These are phyloP conservation scores for Stigmatopora argus DNA, from an alignment of 2,113 vertebrate species.

Conservation along the genomic window DNA sequence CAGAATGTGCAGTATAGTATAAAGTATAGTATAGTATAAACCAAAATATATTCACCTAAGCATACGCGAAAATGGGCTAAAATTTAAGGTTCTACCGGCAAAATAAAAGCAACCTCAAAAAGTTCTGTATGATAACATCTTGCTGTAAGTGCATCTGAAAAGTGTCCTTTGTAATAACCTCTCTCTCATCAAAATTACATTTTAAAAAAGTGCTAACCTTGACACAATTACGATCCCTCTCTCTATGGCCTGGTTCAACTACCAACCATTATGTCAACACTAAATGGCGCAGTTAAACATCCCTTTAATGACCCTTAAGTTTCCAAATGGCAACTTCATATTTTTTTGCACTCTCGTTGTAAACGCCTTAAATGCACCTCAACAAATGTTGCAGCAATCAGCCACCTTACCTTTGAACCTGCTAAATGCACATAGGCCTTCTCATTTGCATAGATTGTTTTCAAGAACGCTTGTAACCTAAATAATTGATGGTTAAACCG, in stretches of 20 bases:
- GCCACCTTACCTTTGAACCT: conserved; percentile 28
- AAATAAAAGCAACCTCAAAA: too few relatives aligned
- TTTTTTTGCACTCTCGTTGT: background rate
- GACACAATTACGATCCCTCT: background rate
- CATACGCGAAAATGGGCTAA: too few relatives aligned
- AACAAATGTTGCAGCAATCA: conserved; percentile 10
- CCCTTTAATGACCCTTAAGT: conserved; percentile 18
- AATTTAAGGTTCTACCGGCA: too few relatives aligned
- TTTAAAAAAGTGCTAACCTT: background rate
- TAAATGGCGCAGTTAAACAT: conserved; percentile 5
- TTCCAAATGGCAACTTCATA: conserved; percentile 5
- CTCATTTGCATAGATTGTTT: conserved; percentile 41
- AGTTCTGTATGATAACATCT: background rate
- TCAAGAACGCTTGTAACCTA: conserved; percentile 12
- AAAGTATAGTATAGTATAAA: too few relatives aligned
- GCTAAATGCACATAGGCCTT: conserved; percentile 22
- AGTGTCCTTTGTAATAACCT: background rate
- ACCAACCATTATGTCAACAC: background rate
- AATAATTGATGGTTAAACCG: conserved; percentile 15
- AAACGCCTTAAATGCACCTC: conserved; percentile 12
- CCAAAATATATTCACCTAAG: too few relatives aligned
- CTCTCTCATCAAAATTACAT: background rate
- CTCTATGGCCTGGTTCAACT: background rate
- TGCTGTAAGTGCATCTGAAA: background rate
- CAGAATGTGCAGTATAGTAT: background rate